A percentile compares a stretch with the other conserved stretches of the same genome.
phyloP scores from a whole-genome alignment of 2,888 invertebrate species.

The Seladonia tumulorum region DNA sequence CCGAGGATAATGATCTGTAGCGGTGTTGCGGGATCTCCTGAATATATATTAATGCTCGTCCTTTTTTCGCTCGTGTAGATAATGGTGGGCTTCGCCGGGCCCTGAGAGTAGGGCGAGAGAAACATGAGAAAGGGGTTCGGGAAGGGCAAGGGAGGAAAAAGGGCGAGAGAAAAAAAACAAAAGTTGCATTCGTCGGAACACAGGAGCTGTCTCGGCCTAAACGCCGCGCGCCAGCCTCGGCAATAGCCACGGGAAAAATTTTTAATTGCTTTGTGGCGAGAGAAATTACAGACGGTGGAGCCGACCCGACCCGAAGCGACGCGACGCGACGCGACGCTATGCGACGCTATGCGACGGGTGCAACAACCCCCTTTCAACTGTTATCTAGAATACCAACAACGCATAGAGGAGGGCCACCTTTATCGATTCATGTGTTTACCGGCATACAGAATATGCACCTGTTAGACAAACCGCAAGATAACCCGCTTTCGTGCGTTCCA shows the following conservation, averaged over 20 bases:
- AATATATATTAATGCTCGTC: conserved; percentile 74
- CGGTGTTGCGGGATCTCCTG: conserved; percentile 56
- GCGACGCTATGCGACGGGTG: conserved; percentile 42
- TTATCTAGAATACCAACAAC: conserved; percentile 46
- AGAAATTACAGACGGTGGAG: conserved; percentile 57
- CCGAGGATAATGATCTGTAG: conserved; percentile 62
- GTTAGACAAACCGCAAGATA: conserved; percentile 58
- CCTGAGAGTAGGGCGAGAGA: conserved; percentile 41
- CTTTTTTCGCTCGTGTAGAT: conserved; percentile 64
- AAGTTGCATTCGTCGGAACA: conserved; percentile 51
- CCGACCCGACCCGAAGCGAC: conserved; percentile 39
- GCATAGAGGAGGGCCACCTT: conserved; percentile 31
- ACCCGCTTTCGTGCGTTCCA: conserved; percentile 33
- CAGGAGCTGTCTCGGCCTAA: conserved; percentile 56
- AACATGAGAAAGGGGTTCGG: not conserved
- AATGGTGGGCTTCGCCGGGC: conserved; percentile 66
- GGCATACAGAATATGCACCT: conserved; percentile 52
- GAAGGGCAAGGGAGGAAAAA: conserved; percentile 11
- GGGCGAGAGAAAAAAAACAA: conserved; percentile 42
- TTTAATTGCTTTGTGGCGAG: conserved; percentile 63
- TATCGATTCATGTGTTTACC: conserved; percentile 48
- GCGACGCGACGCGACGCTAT: conserved; percentile 36
- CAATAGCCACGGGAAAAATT: conserved; percentile 49
- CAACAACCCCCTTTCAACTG: conserved; percentile 53
- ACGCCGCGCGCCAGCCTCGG: conserved; percentile 16